Evolutionary conservation across 2,888 invertebrate species (phyloP), one percentile per base, ranked within the genome.

Genomic region (Petrolisthes cinctipes): DNA sequence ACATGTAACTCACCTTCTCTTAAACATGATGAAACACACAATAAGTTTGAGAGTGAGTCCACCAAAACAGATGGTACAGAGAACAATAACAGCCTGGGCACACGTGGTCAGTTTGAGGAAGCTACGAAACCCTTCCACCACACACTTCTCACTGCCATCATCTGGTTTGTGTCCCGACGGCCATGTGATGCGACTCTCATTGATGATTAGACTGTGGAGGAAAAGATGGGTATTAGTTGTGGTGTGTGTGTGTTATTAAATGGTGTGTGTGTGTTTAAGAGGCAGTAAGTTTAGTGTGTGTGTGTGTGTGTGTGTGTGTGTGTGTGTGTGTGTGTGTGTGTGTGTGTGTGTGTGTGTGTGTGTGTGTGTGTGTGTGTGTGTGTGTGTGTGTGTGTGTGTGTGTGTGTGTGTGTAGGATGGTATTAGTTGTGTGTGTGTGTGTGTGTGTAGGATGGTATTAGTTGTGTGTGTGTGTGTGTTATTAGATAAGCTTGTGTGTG

Each of bases 21-120:
- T 88, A 66, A 96, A 94, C 91, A 95, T 93, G 79, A 95, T 92
- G 91, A 95, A 95, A 2, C 94, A 94, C 20, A 94, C 92, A 9
- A 95, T 92, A 7, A 95, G 93, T 23, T 94, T 91, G 17, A 94
- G 90, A 17, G 94, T 93, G 14, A 95, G 93, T 0, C 94, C 91
- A 4, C 93, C 92, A 81, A 95, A 93, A 4, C 95, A 95, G 17
- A 94, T 93, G 11, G 95, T 93, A 0, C 94, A 91, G 9, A 94
- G 92, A 54, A 95, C 93, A 7, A 96, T 94, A 86, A 96, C 94
- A 0, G 96, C 96, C 57, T 94, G 94, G 91, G 96, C 95, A 93
- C 97, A 98, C 87, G 95, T 94, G 0, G 95, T 95, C 87, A 95
- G 94, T 0, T 95, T 95, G 56, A 97, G 93, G 9, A 95, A 92